Base-by-base conservation (phyloP, 1,140 invertebrate genomes). In the Temnothorax longispinosus region DNA sequence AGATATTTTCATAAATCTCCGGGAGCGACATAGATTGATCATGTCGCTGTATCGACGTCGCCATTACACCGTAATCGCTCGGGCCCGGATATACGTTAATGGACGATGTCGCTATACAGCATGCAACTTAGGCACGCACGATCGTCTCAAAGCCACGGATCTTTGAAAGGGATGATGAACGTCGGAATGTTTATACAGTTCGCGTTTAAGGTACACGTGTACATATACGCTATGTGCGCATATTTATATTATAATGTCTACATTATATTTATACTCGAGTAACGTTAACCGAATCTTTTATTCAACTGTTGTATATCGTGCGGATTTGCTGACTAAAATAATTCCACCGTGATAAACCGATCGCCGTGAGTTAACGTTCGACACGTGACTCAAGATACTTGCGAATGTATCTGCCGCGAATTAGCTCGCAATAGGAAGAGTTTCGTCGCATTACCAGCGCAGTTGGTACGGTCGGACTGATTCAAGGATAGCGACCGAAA, bases 1-100 rank as follows among this genome's bases (percentile, higher is more conserved):
- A 89, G 87, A 78, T 87, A 87, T 87, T 90, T 90, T 90, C 88
- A 90, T 90, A 90, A 91, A 91, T 91, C 87, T 84, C 85, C 67
- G 41, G 32, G 50, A 62, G 60, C 41, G 86, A 88, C 81, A 50
- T 74, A 58, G 71, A 88, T 90, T 77, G 76, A 90, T 88, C 76
- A 58, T 67, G 56, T 69, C 72, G 77, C 44, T 69, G 75, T 58
- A 87, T 87, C 81, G 86, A 87, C 81, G 65, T 77, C 69, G 41
- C 62, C 81, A 87, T 87, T 69, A 87, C 56, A 69, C 60, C 21
- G 69, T 77, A 88, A 88, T 88, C 87, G 82, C 54, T 38, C 69
- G 52, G 41, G 10, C 1, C 77, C 80, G 80, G 80, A 84, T 84
- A 75, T 13, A 74, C 80, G 80, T 84, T 84, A 84, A 84, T 75